Evolutionary conservation across 2,113 vertebrate genomes (phyloP).

Genomic region (Centrocercus urophasianus): DNA sequence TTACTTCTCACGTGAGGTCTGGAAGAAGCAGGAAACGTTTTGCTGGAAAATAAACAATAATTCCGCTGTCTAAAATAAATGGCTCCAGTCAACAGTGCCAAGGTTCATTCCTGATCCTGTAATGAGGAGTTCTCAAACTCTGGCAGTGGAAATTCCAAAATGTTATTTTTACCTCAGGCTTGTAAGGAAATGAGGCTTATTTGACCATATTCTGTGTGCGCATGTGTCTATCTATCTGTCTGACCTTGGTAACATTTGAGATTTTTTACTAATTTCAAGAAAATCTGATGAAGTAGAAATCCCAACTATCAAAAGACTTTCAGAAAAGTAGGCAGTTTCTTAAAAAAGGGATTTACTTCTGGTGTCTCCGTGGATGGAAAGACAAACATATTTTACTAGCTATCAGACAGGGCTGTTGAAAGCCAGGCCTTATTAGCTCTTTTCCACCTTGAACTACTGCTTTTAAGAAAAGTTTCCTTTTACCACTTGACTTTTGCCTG

Average conservation of each 20-base stretch:
- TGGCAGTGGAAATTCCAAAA: constrained; percentile 47
- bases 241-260: constrained; percentile 17
- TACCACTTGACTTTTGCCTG: background rate
- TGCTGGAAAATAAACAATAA: constrained; percentile 58
- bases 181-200: constrained; percentile 61
- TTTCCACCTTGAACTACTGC: background rate
- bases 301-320: background rate
- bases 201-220: constrained; percentile 13
- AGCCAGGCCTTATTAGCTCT: background rate
- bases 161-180: constrained; percentile 67
- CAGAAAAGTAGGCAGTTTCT: background rate
- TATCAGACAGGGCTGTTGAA: constrained; percentile 4
- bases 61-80: constrained; percentile 54
- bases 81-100: constrained; percentile 28
- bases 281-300: background rate
- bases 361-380: background rate
- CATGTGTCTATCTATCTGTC: background rate
- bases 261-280: constrained; percentile 28
- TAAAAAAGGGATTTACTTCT: background rate
- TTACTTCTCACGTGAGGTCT: constrained; percentile 24
- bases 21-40: constrained; percentile 43
- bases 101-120: constrained; percentile 30
- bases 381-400: background rate
- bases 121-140: constrained; percentile 29
- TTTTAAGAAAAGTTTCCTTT: constrained; percentile 25